Evolutionary conservation across 2,888 invertebrate species (phyloP).

Genomic region (Hydriomena furcata): DNA sequence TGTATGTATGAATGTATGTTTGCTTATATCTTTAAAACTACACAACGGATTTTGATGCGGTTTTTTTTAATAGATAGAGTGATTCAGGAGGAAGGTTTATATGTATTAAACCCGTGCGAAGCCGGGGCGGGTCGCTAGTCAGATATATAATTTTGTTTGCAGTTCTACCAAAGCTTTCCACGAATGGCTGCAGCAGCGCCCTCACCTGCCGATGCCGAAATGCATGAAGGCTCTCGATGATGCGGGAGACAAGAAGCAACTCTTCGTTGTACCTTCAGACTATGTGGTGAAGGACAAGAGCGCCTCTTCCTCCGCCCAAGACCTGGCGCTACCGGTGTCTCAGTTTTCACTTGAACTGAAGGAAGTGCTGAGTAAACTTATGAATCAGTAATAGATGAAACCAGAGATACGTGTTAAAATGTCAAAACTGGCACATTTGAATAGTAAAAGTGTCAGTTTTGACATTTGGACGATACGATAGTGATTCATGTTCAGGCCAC

Average conservation of each 20-base stretch:
- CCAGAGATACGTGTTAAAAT: too few species aligned
- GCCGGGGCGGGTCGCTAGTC: too few species aligned
- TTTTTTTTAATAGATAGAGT: too few species aligned
- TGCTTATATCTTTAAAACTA: too few species aligned
- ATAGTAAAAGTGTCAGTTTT: too few species aligned
- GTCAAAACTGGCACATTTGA: too few species aligned
- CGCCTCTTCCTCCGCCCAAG: conserved; percentile 45
- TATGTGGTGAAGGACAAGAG: conserved; percentile 54
- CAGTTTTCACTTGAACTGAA: conserved; percentile 69
- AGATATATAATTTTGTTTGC: conserved; percentile 24
- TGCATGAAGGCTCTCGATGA: conserved; percentile 48
- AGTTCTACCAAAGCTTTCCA: conserved; percentile 75
- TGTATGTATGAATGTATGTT: too few species aligned
- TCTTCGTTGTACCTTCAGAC: conserved; percentile 71
- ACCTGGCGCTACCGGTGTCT: conserved; percentile 68
- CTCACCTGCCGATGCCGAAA: conserved; percentile 64
- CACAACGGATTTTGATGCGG: too few species aligned
- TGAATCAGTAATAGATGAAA: conserved; percentile 37
- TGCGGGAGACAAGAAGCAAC: conserved; percentile 57
- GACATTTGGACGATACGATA: too few species aligned
- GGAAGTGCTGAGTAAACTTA: conserved; percentile 66
- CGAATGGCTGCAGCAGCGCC: conserved; percentile 58
- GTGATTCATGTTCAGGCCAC: too few species aligned
- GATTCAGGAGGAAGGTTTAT: too few species aligned
- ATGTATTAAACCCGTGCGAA: too few species aligned